Percentiles rank a stretch among this genome's conserved stretches.
Evolutionary conservation across 1,140 invertebrate species (phyloP).

Genomic region (Theocolax elegans): DNA sequence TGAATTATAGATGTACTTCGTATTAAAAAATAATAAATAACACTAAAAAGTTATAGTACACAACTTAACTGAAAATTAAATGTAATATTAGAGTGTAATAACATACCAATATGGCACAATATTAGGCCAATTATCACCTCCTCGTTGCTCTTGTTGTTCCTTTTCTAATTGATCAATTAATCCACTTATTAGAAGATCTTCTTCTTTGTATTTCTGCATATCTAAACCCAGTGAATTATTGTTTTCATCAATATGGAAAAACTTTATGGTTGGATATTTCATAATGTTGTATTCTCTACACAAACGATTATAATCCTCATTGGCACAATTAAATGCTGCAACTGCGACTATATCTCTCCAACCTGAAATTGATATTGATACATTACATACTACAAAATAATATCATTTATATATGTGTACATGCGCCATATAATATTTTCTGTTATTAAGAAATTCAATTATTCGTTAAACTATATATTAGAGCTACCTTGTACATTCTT

Average conservation of each 20-base stretch:
- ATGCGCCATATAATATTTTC: too few species aligned
- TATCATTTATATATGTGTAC: too few species aligned
- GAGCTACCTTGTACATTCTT: slow-evolving; percentile 71
- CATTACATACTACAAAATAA: neutral
- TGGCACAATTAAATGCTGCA: slow-evolving; percentile 78
- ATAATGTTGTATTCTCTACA: slow-evolving; percentile 88
- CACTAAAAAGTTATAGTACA: neutral
- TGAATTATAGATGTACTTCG: slow-evolving; percentile 41
- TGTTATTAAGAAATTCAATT: too few species aligned
- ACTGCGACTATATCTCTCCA: slow-evolving; percentile 71
- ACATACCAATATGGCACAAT: slow-evolving; percentile 71
- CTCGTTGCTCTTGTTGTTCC: slow-evolving; percentile 72
- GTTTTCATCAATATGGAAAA: slow-evolving; percentile 75
- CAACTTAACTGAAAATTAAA: neutral
- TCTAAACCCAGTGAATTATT: slow-evolving; percentile 70
- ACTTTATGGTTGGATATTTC: slow-evolving; percentile 85
- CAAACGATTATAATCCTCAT: slow-evolving; percentile 80
- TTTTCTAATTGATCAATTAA: slow-evolving; percentile 72
- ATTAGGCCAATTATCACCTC: slow-evolving; percentile 70
- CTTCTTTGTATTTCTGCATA: slow-evolving; percentile 67
- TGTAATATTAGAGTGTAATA: slow-evolving; percentile 31
- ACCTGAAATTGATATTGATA: slow-evolving; percentile 58
- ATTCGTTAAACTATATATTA: slow-evolving; percentile 42
- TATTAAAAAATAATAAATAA: slow-evolving; percentile 22
- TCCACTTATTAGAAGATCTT: slow-evolving; percentile 68